Evolutionary conservation across 2,888 invertebrate genomes (phyloP).

Genomic region (Cephonodes hylas): DNA sequence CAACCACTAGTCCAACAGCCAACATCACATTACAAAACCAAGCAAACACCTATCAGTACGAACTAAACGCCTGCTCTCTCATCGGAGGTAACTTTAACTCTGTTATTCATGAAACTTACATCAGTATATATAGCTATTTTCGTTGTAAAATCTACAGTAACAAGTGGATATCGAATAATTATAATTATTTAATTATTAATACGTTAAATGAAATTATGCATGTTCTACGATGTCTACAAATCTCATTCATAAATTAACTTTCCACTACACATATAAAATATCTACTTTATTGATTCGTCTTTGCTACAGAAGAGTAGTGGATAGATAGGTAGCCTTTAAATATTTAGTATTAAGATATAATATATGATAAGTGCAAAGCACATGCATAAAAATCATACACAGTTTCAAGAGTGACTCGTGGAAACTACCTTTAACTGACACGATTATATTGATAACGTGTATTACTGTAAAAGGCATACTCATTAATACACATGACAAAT

Average conservation of each 20-base stretch:
- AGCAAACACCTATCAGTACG: neutral
- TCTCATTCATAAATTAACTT: constrained; percentile 9
- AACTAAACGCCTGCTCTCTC: neutral
- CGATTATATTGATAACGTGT: neutral
- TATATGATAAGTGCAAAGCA: neutral
- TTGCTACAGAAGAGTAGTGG: constrained; percentile 25
- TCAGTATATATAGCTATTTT: constrained; percentile 61
- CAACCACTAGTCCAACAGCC: neutral
- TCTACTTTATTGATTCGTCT: constrained; percentile 10
- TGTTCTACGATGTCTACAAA: constrained; percentile 7
- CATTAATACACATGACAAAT: neutral
- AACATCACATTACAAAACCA: neutral
- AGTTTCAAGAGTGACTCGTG: neutral
- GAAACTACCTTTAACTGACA: neutral
- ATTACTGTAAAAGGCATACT: neutral
- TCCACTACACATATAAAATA: constrained; percentile 16
- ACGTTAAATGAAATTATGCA: constrained; percentile 11
- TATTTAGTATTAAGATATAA: neutral
- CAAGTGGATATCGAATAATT: constrained; percentile 52
- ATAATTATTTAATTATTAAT: constrained; percentile 10
- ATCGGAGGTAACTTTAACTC: neutral
- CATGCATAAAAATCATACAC: neutral
- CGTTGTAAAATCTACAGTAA: constrained; percentile 77
- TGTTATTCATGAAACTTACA: constrained; percentile 31
- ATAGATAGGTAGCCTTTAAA: constrained; percentile 13